Conservation (phyloP, 1,140 invertebrate genomes). For the Drosophila pruinosa region DNA sequence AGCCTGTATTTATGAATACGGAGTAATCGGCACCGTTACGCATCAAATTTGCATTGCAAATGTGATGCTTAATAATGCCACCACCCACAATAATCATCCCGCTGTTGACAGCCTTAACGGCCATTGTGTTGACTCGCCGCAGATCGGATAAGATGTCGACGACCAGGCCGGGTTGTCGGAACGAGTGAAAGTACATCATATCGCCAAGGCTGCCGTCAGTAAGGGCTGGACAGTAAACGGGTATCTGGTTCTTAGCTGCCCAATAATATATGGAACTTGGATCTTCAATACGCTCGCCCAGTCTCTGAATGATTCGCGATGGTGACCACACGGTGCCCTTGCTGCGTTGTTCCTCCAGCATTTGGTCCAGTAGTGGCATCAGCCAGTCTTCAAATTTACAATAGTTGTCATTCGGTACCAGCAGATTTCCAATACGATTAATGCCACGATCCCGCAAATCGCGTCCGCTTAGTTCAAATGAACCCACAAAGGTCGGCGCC, state of each 20-base stretch:
- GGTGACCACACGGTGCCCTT: constrained; percentile 94
- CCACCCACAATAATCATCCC: constrained; percentile 99
- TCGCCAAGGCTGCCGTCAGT: constrained; percentile 99
- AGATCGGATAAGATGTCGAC: constrained; percentile 98
- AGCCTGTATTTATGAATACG: constrained; percentile 98
- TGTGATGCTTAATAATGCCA: constrained; percentile 99
- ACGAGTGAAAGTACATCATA: constrained; percentile 99
- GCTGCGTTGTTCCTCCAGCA: constrained; percentile 94
- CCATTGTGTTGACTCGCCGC: constrained; percentile 94
- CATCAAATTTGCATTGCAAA: constrained; percentile 99
- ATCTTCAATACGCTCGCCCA: constrained; percentile 96
- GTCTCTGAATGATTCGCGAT: constrained; percentile 91
- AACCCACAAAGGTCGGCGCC: constrained; percentile 92
- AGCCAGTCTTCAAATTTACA: constrained; percentile 99
- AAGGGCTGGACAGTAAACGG: constrained; percentile 98
- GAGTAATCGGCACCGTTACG: constrained; percentile 99
- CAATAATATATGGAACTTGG: constrained; percentile 98
- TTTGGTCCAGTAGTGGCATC: constrained; percentile 95
- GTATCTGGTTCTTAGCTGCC: constrained; percentile 98
- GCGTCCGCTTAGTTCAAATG: constrained; percentile 92
- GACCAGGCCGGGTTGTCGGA: constrained; percentile 94
- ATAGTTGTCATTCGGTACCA: constrained; percentile 99
- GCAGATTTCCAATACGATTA: constrained; percentile 98
- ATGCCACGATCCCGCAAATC: constrained; percentile 93
- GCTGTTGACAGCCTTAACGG: constrained; percentile 95